phyloP scores from a whole-genome alignment of 2,797 vertebrate species.

The Argyrosomus regius region DNA sequence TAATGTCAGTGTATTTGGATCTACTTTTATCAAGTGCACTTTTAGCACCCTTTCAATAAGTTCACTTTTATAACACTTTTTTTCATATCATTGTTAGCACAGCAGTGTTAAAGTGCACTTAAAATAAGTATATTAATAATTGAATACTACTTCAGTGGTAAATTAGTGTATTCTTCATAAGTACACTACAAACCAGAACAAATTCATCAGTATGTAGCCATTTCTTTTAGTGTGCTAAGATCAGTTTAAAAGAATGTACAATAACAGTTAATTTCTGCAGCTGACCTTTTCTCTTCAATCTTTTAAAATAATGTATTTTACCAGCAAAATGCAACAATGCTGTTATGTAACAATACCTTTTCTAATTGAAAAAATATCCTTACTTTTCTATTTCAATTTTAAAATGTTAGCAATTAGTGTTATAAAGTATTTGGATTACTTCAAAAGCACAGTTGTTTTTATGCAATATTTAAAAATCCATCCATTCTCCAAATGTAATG shows the following conservation, averaged over 20 bases:
- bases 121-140: not conserved
- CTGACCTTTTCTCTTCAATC: constrained; percentile 3
- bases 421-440: constrained; percentile 5
- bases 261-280: constrained; percentile 1
- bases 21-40: no score
- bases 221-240: constrained; percentile 3
- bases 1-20: no score
- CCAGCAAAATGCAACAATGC: not conserved
- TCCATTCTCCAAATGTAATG: not conserved
- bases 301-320: constrained; percentile 3
- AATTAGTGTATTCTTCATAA: constrained; percentile 4
- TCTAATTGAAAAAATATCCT: not conserved
- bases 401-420: not conserved
- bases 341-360: not conserved
- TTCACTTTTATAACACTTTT: not conserved
- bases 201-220: constrained; percentile 2
- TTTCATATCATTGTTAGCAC: constrained; percentile 1
- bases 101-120: constrained; percentile 3
- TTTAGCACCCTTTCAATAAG: no score
- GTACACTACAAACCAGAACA: constrained; percentile 1
- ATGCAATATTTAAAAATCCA: constrained; percentile 1
- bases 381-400: constrained; percentile 1
- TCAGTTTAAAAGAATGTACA: constrained; percentile 2
- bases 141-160: not conserved
- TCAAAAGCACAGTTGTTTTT: constrained; percentile 1